Percentiles rank a stretch among this genome's conserved stretches.
Conservation (phyloP, 1,140 invertebrate species). For the Lordiphosa collinella region DNA sequence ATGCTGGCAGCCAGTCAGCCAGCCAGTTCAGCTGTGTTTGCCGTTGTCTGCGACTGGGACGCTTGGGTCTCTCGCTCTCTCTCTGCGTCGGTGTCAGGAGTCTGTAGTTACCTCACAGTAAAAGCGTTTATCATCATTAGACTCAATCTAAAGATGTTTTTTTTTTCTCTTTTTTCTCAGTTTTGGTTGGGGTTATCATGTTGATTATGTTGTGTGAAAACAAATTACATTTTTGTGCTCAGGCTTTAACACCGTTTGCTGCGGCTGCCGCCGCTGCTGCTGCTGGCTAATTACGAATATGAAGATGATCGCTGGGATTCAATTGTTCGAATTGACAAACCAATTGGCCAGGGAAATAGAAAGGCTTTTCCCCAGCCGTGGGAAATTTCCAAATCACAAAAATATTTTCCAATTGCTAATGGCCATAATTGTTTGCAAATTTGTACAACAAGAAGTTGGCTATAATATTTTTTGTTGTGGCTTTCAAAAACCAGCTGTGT, state of each 20-base stretch:
- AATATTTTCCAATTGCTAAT: conserved; percentile 63
- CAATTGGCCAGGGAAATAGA: conserved; percentile 54
- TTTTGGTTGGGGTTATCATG: conserved; percentile 70
- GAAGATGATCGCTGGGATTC: conserved; percentile 50
- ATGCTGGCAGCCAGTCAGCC: no score
- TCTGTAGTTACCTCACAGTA: conserved; percentile 78
- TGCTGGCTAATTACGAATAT: conserved; percentile 64
- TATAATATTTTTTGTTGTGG: conserved; percentile 30
- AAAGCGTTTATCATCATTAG: conserved; percentile 80
- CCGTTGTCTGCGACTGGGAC: neutral
- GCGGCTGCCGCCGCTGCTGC: conserved; percentile 20
- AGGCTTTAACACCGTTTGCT: conserved; percentile 62
- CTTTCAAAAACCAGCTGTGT: conserved; percentile 53
- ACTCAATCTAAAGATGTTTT: conserved; percentile 80
- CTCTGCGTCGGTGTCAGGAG: conserved; percentile 69
- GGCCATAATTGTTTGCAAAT: conserved; percentile 56
- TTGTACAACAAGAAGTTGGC: conserved; percentile 33
- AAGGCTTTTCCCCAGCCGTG: conserved; percentile 61
- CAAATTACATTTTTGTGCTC: conserved; percentile 77
- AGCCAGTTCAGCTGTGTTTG: conserved; percentile 16
- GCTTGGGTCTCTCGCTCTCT: conserved; percentile 1
- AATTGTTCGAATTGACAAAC: conserved; percentile 71
- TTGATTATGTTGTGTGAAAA: conserved; percentile 80
- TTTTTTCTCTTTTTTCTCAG: neutral
- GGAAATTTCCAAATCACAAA: conserved; percentile 60